Percentiles rank a stretch among this genome's conserved stretches.
Conservation (phyloP, 2,113 vertebrate genomes). For the Gopherus flavomarginatus region DNA sequence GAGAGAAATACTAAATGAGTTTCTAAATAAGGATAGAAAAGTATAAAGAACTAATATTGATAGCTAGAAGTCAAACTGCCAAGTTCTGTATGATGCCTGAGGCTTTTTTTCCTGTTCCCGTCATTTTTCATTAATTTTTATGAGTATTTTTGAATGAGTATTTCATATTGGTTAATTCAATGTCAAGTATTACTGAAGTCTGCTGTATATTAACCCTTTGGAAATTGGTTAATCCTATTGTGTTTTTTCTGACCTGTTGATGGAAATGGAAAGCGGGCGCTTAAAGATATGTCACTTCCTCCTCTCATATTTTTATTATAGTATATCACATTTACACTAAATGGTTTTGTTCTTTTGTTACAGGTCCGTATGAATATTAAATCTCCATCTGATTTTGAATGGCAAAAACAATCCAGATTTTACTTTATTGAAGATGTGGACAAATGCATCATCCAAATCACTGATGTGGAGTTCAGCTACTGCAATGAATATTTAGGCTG, state of each 20-base stretch:
- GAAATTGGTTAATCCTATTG: background rate
- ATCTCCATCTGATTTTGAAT: conserved; percentile 77
- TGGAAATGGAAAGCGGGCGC: background rate
- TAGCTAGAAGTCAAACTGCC: background rate
- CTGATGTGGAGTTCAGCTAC: conserved; percentile 79
- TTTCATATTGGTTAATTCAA: background rate
- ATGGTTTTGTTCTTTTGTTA: conserved; percentile 16
- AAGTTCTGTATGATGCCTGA: background rate
- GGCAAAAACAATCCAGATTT: conserved; percentile 80
- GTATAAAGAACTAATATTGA: background rate
- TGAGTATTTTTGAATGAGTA: background rate
- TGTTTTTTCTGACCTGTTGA: background rate
- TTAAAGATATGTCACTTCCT: background rate
- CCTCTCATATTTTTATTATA: background rate
- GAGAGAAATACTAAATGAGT: background rate
- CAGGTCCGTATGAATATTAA: conserved; percentile 77
- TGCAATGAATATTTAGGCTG: conserved; percentile 81
- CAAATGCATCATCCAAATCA: conserved; percentile 78
- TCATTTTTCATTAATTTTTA: background rate
- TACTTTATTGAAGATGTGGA: conserved; percentile 79
- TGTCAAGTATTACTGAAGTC: background rate
- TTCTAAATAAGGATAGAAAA: background rate
- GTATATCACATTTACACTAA: background rate
- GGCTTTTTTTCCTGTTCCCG: background rate
- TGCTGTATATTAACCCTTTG: background rate